Base-by-base conservation (phyloP, 2,888 invertebrate genomes). In the Trachelus iudaicus region DNA sequence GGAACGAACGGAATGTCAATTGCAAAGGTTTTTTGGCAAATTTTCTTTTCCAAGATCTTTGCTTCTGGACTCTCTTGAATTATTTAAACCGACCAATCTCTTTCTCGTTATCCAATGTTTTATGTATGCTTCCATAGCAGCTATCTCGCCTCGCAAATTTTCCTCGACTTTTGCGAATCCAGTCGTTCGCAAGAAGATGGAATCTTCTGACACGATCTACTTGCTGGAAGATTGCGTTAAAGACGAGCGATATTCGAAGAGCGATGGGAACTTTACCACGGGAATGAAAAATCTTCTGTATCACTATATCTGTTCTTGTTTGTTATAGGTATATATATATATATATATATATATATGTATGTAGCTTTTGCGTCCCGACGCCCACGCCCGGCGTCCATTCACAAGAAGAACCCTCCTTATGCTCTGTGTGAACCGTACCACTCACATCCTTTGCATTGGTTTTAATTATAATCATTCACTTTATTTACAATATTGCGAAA, bases 181-280 rank as follows among this genome's bases (percentile, higher is more conserved):
- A 56, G 56, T 71, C 34, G 71, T n/a, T 33, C 31, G 71, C 71
- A 71, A 34, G 33, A 33, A 34, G 33, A 34, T n/a, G 15, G 79
- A 86, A 87, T 87, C 86, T 85, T 85, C 83, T 87, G 88, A 88
- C 86, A 87, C 84, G 81, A 88, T 87, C 87, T 87, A 83, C 73
- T 75, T 76, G 76, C 31, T 79, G 79, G 69, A 81, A 79, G 75
- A 81, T 87, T 83, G 86, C 83, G 81, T 81, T 69, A 84, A 84
- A 85, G 80, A 85, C 80, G 81, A 84, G 83, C 81, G 83, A 85
- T 87, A 83, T 73, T 73, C 77, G 78, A 73, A 81, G 56, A 73
- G 78, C 82, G 84, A 88, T 90, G 90, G 85, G 90, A 90, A 90
- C 89, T 90, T 90, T 90, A 89, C 90, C 90, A 90, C 88, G 90